Percentiles rank a stretch among this genome's conserved stretches.
These are phyloP conservation scores for Podotricha telesiphe DNA, from an alignment of 2,888 invertebrate species.

Conservation along the genomic window DNA sequence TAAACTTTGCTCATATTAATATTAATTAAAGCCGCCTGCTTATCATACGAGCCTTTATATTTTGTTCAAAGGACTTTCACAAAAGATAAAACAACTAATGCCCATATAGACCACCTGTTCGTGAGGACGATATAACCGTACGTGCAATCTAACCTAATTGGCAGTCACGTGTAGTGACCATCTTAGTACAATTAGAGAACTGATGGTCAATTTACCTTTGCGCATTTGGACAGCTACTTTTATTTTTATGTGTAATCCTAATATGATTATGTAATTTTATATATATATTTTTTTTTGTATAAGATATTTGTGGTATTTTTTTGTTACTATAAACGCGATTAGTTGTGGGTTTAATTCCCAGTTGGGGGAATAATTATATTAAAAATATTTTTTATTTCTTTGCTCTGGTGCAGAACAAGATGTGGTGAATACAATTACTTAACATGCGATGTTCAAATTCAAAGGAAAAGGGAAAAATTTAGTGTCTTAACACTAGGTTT, in stretches of 20 bases:
- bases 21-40: conserved; percentile 8
- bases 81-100: conserved; percentile 27
- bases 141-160: conserved; percentile 41
- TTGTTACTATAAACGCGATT: too few species aligned
- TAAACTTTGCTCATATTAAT: not conserved
- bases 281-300: not conserved
- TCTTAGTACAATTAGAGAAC: conserved; percentile 36
- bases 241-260: conserved; percentile 10
- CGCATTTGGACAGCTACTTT: conserved; percentile 14
- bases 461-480: too few species aligned
- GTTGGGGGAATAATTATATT: too few species aligned
- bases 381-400: too few species aligned
- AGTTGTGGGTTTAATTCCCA: too few species aligned
- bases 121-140: conserved; percentile 29
- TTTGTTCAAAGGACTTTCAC: conserved; percentile 14
- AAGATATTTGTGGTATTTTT: not conserved
- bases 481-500: too few species aligned
- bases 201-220: conserved; percentile 26
- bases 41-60: conserved; percentile 9
- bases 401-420: too few species aligned
- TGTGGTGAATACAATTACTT: too few species aligned
- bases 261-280: conserved; percentile 1
- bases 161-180: conserved; percentile 37
- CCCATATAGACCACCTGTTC: conserved; percentile 30
- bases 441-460: too few species aligned